Evolutionary conservation across 92 coral and sea anemone genomes (phyloP).

Genomic region (Epizoanthus ramosus): DNA sequence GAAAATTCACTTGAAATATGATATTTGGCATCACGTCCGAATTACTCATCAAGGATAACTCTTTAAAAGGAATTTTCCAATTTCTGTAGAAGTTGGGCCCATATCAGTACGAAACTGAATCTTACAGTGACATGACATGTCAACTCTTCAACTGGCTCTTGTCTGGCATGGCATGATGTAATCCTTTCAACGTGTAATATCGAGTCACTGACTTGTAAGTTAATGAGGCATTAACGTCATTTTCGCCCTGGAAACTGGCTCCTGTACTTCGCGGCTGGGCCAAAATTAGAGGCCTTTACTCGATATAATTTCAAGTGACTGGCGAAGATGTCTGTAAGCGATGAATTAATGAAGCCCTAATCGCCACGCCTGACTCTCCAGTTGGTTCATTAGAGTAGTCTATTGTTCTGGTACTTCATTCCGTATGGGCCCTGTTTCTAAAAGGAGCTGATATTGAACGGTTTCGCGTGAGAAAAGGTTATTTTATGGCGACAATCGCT

Average conservation of each 20-base stretch:
- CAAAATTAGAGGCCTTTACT: constrained; percentile 14
- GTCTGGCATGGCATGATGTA: neutral
- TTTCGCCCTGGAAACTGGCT: neutral
- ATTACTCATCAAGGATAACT: too few species aligned
- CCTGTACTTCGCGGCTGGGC: neutral
- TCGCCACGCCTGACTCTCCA: neutral
- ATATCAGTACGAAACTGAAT: too few species aligned
- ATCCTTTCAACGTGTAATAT: neutral
- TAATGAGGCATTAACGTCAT: neutral
- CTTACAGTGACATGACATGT: too few species aligned
- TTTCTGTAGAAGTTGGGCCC: too few species aligned
- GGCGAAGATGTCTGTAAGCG: neutral
- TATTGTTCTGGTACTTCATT: neutral
- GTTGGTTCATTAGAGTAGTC: neutral
- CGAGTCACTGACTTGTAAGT: neutral
- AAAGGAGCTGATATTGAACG: constrained; percentile 13
- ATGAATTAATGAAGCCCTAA: constrained; percentile 17
- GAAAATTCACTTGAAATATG: too few species aligned
- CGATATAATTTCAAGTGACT: constrained; percentile 9
- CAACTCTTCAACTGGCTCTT: too few species aligned
- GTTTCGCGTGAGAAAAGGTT: constrained; percentile 36
- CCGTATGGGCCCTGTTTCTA: constrained; percentile 23
- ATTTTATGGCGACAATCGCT: constrained; percentile 36
- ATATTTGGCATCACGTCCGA: too few species aligned
- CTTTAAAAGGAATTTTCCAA: too few species aligned